Evolutionary conservation across 2,888 invertebrate species (phyloP), one percentile per base, ranked within the genome.

Genomic region (Heteropelma amictum): DNA sequence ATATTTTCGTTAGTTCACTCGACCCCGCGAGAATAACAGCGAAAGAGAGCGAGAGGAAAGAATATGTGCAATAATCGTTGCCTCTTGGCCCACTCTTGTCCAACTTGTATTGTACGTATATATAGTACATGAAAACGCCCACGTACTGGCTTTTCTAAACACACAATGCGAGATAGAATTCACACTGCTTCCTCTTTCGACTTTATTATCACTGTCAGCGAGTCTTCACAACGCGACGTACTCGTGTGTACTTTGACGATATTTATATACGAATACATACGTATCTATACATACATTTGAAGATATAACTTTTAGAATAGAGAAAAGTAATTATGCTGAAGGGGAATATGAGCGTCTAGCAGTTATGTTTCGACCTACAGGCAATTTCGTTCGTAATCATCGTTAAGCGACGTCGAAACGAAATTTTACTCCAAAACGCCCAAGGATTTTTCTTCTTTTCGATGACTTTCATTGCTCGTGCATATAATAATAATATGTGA

Each of bases 291-390:
- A 8, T 17, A 67, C 28, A 30, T 17, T 17, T n/a, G n/a, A n/a
- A n/a, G n/a, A 23, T 45, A 45, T 28, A 14, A 26, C 17, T 28
- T n/a, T 17, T 40, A 10, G 42, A 8, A 17, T 23, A 17, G 28
- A 21, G 6, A 78, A 81, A 80, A 78, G 78, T 77, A 81, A 82
- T 83, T 81, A 79, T 67, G 60, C 72, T 68, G 73, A 75, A 79
- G 79, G 80, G 56, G 78, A 79, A 74, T 30, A 42, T 28, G 17
- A 40, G 45, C 26, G 23, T 61, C 21, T 33, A 40, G 6, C 10
- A 4, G 12, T 38, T 3, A n/a, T n/a, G n/a, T n/a, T n/a, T n/a
- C n/a, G n/a, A n/a, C n/a, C n/a, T n/a, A n/a, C n/a, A n/a, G n/a
- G n/a, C n/a, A n/a, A n/a, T n/a, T n/a, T n/a, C n/a, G n/a, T n/a